Conservation (phyloP, 2,888 invertebrate genomes). For the Eupelmus urozonus region DNA sequence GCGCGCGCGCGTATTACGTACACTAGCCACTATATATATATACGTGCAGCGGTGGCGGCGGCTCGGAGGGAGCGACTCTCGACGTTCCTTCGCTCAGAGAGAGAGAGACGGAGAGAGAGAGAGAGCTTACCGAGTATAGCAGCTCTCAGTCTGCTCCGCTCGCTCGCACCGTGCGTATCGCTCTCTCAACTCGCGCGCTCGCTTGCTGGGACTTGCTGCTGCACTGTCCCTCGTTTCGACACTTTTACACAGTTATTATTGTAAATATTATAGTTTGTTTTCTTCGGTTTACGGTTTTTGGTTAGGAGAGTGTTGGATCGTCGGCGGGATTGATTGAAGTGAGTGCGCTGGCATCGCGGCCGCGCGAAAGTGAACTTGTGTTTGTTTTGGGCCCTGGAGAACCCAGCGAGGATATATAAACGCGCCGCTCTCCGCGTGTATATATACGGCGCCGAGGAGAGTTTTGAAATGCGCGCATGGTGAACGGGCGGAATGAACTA, state of each 20-base stretch:
- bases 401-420: neutral
- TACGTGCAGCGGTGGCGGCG: neutral
- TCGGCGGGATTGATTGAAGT: no score
- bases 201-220: no score
- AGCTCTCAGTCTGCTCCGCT: conserved; percentile 49
- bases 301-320: no score
- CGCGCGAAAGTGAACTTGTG: conserved; percentile 50
- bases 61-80: conserved; percentile 8
- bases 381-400: conserved; percentile 34
- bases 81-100: neutral
- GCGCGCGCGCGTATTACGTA: no score
- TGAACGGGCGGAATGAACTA: no score
- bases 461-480: no score
- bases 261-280: no score
- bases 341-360: no score
- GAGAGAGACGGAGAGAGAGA: conserved; percentile 12
- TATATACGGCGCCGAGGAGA: neutral
- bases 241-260: no score
- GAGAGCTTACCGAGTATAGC: neutral
- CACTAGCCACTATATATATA: neutral
- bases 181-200: no score
- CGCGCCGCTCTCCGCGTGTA: neutral
- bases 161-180: conserved; percentile 45
- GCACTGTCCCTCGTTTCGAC: no score
- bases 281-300: no score